These are phyloP conservation scores for Chaenodraco wilsoni DNA, from an alignment of 2,797 vertebrate genomes.

Conservation along the genomic window DNA sequence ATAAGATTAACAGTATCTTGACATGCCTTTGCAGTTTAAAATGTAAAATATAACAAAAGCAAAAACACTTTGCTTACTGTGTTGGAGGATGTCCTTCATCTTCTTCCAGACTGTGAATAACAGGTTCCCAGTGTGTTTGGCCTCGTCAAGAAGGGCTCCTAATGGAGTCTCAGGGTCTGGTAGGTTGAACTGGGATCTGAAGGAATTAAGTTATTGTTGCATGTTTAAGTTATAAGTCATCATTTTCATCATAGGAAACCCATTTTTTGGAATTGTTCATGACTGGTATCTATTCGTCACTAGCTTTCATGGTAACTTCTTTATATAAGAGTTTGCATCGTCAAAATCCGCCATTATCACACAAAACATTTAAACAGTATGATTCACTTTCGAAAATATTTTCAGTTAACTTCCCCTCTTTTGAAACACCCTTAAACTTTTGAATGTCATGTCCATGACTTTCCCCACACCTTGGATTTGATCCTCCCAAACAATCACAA, in stretches of 20 bases:
- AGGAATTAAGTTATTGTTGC: background rate
- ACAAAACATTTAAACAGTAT: background rate
- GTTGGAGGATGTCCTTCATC: slow-evolving; percentile 39
- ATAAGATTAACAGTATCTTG: background rate
- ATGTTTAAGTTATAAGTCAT: background rate
- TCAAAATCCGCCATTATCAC: background rate
- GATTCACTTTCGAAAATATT: background rate
- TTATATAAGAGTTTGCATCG: background rate
- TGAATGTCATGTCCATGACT: background rate
- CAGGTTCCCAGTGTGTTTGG: slow-evolving; percentile 52
- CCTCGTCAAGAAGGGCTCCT: slow-evolving; percentile 37
- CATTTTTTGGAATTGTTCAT: background rate
- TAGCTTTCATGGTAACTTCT: no score
- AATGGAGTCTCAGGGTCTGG: slow-evolving; percentile 28
- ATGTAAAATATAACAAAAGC: rapidly evolving
- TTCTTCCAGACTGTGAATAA: slow-evolving; percentile 46
- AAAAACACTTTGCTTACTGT: slow-evolving; percentile 40
- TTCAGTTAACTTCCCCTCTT: background rate
- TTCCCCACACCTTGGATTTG: no score
- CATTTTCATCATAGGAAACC: background rate
- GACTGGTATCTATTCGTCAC: background rate
- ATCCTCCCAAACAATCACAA: background rate
- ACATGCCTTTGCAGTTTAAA: background rate
- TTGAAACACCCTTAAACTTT: background rate
- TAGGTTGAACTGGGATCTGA: slow-evolving; percentile 25